phyloP scores from a whole-genome alignment of 1,140 invertebrate genomes.

The Bathynomus jamesi region DNA sequence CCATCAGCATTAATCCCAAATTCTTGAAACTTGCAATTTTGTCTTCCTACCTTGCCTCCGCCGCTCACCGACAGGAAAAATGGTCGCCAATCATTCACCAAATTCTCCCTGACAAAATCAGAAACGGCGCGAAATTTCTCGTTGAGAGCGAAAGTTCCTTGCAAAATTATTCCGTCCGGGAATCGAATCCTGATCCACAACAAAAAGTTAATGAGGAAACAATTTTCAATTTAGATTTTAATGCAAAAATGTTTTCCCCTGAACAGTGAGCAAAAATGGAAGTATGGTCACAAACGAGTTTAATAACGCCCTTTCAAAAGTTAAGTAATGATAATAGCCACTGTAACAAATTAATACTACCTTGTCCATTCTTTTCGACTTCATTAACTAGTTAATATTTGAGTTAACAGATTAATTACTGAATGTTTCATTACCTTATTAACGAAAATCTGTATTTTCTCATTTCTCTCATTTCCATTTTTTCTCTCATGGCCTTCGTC shows the following conservation, averaged over 20 bases:
- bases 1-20: too few relatives aligned
- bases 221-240: too few relatives aligned
- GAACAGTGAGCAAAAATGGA: neutral
- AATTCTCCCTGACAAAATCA: constrained; percentile 63
- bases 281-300: neutral
- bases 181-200: constrained; percentile 58
- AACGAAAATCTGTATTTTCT: constrained; percentile 76
- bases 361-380: too few relatives aligned
- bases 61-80: constrained; percentile 52
- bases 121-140: constrained; percentile 62
- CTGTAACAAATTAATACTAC: too few relatives aligned
- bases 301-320: too few relatives aligned
- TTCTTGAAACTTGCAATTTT: too few relatives aligned
- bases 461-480: constrained; percentile 66
- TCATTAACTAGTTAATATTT: too few relatives aligned
- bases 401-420: too few relatives aligned
- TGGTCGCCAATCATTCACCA: constrained; percentile 55
- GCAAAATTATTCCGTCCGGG: constrained; percentile 74
- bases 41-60: constrained; percentile 29
- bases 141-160: constrained; percentile 72
- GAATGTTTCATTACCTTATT: constrained; percentile 50
- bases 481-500: constrained; percentile 87
- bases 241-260: too few relatives aligned
- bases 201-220: too few relatives aligned
- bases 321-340: too few relatives aligned